These are phyloP conservation scores for Diploptera punctata DNA, from an alignment of 2,888 invertebrate species.

Conservation along the genomic window DNA sequence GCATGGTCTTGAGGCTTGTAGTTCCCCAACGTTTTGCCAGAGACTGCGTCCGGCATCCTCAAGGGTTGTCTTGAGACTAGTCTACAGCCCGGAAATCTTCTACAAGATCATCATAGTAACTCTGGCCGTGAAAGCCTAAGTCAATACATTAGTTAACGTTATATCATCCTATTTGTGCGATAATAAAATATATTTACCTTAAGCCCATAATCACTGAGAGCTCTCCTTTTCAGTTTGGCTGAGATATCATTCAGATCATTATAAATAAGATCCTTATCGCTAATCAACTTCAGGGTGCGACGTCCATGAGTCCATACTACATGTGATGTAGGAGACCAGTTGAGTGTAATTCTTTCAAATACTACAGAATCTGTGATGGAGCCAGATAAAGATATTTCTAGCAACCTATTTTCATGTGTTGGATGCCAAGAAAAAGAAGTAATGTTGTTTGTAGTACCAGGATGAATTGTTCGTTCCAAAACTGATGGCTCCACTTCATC, in stretches of 20 bases:
- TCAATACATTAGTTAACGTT: too few species aligned
- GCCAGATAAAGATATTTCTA: slow-evolving; percentile 69
- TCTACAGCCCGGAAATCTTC: too few species aligned
- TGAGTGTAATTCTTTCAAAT: slow-evolving; percentile 80
- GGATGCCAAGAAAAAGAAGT: slow-evolving; percentile 91
- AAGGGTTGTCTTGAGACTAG: too few species aligned
- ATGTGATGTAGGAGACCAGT: slow-evolving; percentile 77
- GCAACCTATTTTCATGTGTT: slow-evolving; percentile 75
- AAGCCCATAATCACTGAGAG: slow-evolving; percentile 77
- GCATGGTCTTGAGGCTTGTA: too few species aligned
- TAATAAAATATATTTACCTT: slow-evolving; percentile 72
- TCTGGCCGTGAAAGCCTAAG: too few species aligned
- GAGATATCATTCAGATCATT: slow-evolving; percentile 72
- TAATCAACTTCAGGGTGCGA: slow-evolving; percentile 66
- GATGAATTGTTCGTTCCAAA: slow-evolving; percentile 70
- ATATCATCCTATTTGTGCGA: too few species aligned
- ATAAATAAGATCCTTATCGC: slow-evolving; percentile 61
- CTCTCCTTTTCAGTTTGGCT: slow-evolving; percentile 72
- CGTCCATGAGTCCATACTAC: slow-evolving; percentile 80
- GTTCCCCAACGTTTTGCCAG: too few species aligned
- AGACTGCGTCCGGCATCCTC: too few species aligned
- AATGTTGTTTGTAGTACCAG: slow-evolving; percentile 53
- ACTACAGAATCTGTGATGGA: slow-evolving; percentile 76
- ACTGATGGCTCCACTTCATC: slow-evolving; percentile 80
- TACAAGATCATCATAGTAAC: too few species aligned